Percentiles rank a stretch among this genome's conserved stretches.
phyloP scores from a whole-genome alignment of 2,113 vertebrate genomes.

The Catharus bicknelli region DNA sequence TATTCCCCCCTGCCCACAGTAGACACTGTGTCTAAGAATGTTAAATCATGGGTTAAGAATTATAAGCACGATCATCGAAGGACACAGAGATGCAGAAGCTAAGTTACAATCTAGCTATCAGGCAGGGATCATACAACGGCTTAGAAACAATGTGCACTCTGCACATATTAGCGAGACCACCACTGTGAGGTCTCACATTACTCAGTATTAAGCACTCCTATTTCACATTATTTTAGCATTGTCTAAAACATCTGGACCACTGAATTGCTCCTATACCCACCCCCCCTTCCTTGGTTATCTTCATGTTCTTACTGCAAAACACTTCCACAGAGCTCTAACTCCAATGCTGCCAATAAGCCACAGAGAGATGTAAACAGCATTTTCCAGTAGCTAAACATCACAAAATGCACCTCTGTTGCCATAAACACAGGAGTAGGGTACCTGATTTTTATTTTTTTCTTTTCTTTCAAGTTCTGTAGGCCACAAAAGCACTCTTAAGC shows the following conservation, averaged over 20 bases:
- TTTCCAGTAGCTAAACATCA: background rate
- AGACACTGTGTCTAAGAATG: background rate
- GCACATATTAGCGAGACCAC: background rate
- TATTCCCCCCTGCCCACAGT: background rate
- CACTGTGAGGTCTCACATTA: background rate
- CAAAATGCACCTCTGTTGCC: background rate
- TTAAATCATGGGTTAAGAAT: background rate
- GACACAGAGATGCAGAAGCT: background rate
- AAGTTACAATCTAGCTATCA: background rate
- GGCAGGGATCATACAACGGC: background rate
- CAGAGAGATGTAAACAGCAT: background rate
- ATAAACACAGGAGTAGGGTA: rapidly evolving
- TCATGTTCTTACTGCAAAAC: background rate
- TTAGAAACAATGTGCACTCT: background rate
- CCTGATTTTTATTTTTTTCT: background rate
- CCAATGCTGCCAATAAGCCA: background rate
- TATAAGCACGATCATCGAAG: background rate
- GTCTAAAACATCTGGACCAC: background rate
- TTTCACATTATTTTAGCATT: background rate
- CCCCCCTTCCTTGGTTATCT: rapidly evolving
- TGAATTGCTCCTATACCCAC: background rate
- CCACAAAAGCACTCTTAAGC: background rate
- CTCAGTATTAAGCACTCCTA: background rate
- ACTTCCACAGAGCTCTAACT: background rate
- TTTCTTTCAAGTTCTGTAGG: background rate